Evolutionary conservation across 2,888 invertebrate genomes (phyloP), one percentile per base, ranked within the genome.

Genomic region (Xylophagus ater): DNA sequence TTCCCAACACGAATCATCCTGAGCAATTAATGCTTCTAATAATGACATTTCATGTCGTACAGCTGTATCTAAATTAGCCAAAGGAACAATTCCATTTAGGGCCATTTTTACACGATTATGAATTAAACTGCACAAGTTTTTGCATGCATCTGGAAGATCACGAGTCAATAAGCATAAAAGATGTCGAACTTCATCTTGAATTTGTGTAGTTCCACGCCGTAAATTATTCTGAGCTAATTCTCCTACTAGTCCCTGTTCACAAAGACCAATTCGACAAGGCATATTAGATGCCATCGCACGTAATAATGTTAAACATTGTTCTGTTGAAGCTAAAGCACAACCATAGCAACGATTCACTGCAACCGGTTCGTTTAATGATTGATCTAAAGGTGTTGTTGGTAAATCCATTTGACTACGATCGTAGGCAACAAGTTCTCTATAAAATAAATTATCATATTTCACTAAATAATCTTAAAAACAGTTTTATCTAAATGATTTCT

Each of bases 1-100:
- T 59, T 96, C 94, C 96, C 96, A 96, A 58, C 92, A 93, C 4
- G 83, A 78, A 60, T 96, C 96, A 55, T 93, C 88, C 49, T 89
- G 88, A 51, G 89, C 85, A 2, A 94, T 80, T 31, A 93, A 72
- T 1, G 86, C 81, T 2, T 90, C 87, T 18, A 96, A 65, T 10
- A 96, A 66, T 7, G 88, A 73, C 60, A 96, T 90, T 60, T 94
- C 84, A 54, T 93, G 89, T 4, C 92, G 75, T 1, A 93, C 87
- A 3, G 81, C 77, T 3, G 78, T 72, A 20, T 78, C 77, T 37
- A 85, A 62, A 57, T 82, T 83, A 2, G 77, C 74, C 23, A 77
- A 72, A 4, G 84, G 84, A 12, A 84, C 76, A 44, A 82, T 78
- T 3, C 85, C 85, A 60, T 76, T 71, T 2, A 87, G 63, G 2